Evolutionary conservation across 2,888 invertebrate genomes (phyloP), one percentile per base, ranked within the genome.

Genomic region (Eilema caniola): DNA sequence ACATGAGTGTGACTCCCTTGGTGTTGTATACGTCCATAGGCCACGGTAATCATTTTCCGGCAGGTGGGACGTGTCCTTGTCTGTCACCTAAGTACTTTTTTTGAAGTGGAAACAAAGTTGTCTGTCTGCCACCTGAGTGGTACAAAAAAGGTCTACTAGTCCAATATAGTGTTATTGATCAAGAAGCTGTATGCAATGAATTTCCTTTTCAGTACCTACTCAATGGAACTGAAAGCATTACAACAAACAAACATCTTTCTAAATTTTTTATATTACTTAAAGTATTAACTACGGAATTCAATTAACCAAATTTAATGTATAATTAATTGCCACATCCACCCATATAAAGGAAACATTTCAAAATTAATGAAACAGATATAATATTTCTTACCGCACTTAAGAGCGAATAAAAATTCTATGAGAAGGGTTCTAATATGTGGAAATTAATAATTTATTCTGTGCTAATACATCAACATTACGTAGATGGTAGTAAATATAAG

Each of bases 391-490:
- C 20, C 4, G 11, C 28, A 59, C 24, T 25, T 59, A 59, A 24
- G 11, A 31, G 2, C 20, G 8, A 62, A 7, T 16, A 2, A 11
- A 57, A 69, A 8, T n/a, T 33, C 20, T 11, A 33, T 23, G 0
- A 31, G 20, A 12, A 16, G 81, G 79, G 4, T 25, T 20, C 2
- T 28, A 59, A 14, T 59, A 61, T 61, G 79, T 67, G 66, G 68
- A 69, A 62, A 1, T 14, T 16, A 0, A 14, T 73, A 12, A 14
- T 72, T 8, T 68, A 28, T 33, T 71, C 62, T n/a, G 23, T 75
- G n/a, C 59, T 73, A 12, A 12, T 33, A 66, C 23, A 33, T 11
- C 33, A 24, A 33, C 10, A 14, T 31, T 7, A 10, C 31, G 67
- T 62, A 12, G 11, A 70, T n/a, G 63, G 67, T 0, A 64, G 53